Percentiles rank a stretch among this genome's conserved stretches.
These are phyloP conservation scores for Seira ritae DNA, from an alignment of 2,888 invertebrate genomes.

Conservation along the genomic window DNA sequence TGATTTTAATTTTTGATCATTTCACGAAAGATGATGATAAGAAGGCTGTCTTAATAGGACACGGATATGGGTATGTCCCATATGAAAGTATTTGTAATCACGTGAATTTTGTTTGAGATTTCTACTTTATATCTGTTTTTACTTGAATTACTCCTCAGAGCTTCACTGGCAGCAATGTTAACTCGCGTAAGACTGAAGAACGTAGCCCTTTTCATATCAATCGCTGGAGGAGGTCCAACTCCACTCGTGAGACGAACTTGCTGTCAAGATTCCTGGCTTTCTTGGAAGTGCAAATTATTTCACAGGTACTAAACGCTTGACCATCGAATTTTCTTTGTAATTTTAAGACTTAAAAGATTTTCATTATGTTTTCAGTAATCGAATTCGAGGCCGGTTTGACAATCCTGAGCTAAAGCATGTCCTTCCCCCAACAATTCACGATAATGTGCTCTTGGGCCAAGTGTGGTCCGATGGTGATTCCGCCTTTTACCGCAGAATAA, in stretches of 20 bases:
- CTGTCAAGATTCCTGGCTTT: slow-evolving; percentile 63
- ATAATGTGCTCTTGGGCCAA: slow-evolving; percentile 80
- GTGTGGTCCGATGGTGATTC: slow-evolving; percentile 83
- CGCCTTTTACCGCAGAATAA: slow-evolving; percentile 81
- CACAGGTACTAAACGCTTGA: slow-evolving; percentile 51
- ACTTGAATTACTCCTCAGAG: slow-evolving; percentile 51
- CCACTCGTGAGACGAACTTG: slow-evolving; percentile 79
- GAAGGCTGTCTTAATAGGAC: slow-evolving; percentile 80
- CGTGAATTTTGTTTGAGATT: no score
- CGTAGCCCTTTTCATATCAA: slow-evolving; percentile 77
- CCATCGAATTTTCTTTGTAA: slow-evolving; percentile 26
- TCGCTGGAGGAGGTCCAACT: slow-evolving; percentile 83
- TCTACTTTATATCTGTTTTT: slow-evolving; percentile 15
- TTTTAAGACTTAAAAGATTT: slow-evolving; percentile 75
- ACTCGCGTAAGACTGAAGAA: slow-evolving; percentile 70
- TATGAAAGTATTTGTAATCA: no score
- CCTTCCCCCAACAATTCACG: slow-evolving; percentile 74
- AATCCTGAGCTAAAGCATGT: slow-evolving; percentile 70
- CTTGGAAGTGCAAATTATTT: slow-evolving; percentile 67
- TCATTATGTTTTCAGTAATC: slow-evolving; percentile 73
- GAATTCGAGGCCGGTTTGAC: slow-evolving; percentile 67
- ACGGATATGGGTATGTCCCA: slow-evolving; percentile 84
- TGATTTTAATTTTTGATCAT: slow-evolving; percentile 80
- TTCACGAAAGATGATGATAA: slow-evolving; percentile 79
- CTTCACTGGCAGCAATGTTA: slow-evolving; percentile 70